Base-by-base conservation (phyloP, 2,797 vertebrate genomes). In the Tarsius wallacei region DNA sequence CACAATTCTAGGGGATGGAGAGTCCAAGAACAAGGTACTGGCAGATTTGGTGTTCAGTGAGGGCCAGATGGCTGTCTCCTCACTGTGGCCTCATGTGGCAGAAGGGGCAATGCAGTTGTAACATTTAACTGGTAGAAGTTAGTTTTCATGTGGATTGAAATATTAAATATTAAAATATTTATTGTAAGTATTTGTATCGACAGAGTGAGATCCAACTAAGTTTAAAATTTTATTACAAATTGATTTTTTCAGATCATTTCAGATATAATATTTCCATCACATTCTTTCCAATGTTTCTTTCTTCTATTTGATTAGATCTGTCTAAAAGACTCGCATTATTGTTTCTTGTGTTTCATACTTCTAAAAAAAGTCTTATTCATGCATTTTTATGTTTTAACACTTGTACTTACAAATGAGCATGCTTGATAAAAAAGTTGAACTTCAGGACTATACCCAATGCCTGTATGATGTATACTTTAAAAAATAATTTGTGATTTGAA, bases 221-320 rank as follows among this genome's bases (percentile, higher is more conserved):
- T 82, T 91, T 90, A 49, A 14, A 42, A 15, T 36, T 64, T 57
- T 80, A 87, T 87, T 47, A 47, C 21, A 42, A 42, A 91, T 57
- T 61, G 12, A 42, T 28, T 68, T 53, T 64, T 42, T 33, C 1
- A 86, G 61, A 36, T 89, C 70, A 57, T 73, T 88, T 76, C 2
- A 59, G 28, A 77, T 49, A 77, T 53, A 42, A 19, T 61, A 11
- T 89, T 83, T 77, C 7, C 19, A 73, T 51, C 14, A 53, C 55
- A 12, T 19, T 19, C 6, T 80, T 87, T 70, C 19, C 55, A 47
- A 83, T 77, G 57, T 74, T 59, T 42, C 70, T 63, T 86, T 81
- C 12, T 68, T 51, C 33, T 89, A 4, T 82, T n/a, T 86, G 10
- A 66, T 59, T 51, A 64, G 5, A 42, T 61, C 12, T 82, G 31